Percentiles rank a stretch among this genome's conserved stretches.
Conservation (phyloP, 2,797 vertebrate genomes). For the Poeciliopsis presidionis region DNA sequence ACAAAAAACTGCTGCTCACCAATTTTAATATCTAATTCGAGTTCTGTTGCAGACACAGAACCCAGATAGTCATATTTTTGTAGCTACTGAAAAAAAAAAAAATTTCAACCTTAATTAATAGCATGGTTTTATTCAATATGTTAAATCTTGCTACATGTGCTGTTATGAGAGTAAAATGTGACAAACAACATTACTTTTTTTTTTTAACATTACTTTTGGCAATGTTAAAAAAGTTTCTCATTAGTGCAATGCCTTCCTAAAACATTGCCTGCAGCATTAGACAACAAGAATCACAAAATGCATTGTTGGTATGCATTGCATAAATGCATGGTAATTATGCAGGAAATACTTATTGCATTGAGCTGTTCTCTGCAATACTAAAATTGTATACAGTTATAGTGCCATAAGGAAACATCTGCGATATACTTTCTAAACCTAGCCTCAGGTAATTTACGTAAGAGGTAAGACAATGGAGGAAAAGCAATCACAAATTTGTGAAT, state of each 20-base stretch:
- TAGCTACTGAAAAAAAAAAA: background rate
- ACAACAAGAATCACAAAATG: background rate
- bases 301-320: background rate
- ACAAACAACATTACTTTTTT: too few relatives aligned
- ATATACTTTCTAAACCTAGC: background rate
- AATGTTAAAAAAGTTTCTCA: background rate
- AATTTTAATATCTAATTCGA: background rate
- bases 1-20: background rate
- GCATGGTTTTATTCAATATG: background rate
- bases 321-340: background rate
- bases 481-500: conserved; percentile 16
- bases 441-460: conserved; percentile 10
- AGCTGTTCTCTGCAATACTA: background rate
- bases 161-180: background rate
- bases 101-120: background rate
- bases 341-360: background rate
- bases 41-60: background rate
- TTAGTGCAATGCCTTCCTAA: background rate
- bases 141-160: background rate
- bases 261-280: background rate
- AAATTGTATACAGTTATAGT: background rate
- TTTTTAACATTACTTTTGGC: background rate
- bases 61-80: background rate
- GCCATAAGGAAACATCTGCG: background rate
- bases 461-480: conserved; percentile 23